Evolutionary conservation across 1,140 invertebrate genomes (phyloP).

Genomic region (Drosophila grimshawi): DNA sequence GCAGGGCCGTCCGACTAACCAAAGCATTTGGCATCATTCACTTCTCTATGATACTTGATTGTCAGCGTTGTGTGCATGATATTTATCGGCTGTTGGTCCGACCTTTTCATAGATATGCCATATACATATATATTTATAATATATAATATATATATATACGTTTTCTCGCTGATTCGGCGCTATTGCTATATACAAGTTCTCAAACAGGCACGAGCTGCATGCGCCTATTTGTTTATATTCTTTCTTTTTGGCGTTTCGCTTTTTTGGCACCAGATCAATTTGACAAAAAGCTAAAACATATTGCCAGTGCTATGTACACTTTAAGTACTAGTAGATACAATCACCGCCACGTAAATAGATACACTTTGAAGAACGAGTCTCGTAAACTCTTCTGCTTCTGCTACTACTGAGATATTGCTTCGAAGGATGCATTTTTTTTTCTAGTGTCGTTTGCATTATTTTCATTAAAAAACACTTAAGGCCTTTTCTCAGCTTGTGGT

Average conservation of each 20-base stretch:
- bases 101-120: not conserved
- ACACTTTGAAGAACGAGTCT: not conserved
- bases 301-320: conserved; percentile 31
- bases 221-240: conserved; percentile 45
- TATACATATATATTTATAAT: not conserved
- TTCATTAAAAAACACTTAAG: too few species aligned
- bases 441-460: too few species aligned
- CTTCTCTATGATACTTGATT: conserved; percentile 7
- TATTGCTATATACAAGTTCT: conserved; percentile 29
- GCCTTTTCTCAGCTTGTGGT: too few species aligned
- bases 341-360: conserved; percentile 12
- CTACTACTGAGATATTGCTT: too few species aligned
- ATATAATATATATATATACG: conserved; percentile 14
- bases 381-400: too few species aligned
- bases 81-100: conserved; percentile 27
- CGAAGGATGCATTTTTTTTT: too few species aligned
- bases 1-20: conserved; percentile 17
- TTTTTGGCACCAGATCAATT: conserved; percentile 56
- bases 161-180: conserved; percentile 21
- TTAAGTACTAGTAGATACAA: conserved; percentile 31
- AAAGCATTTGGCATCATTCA: conserved; percentile 60
- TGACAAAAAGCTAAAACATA: conserved; percentile 49
- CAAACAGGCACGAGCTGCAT: conserved; percentile 42
- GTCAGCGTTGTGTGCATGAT: conserved; percentile 46
- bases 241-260: conserved; percentile 49